These are phyloP conservation scores for Sturnus vulgaris DNA, from an alignment of 2,113 vertebrate species.

Conservation along the genomic window DNA sequence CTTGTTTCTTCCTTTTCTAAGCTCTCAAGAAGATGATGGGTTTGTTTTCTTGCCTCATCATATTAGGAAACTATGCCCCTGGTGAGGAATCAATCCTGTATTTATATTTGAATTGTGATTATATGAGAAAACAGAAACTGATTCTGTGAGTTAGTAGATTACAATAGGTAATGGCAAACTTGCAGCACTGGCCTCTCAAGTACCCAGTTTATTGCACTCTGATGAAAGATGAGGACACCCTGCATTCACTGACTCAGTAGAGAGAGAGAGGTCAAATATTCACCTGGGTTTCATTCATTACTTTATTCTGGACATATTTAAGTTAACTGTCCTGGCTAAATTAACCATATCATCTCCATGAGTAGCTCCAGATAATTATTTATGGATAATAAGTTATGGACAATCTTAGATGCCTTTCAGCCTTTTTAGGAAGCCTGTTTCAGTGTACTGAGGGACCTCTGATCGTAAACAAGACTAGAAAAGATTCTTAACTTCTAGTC, in stretches of 20 bases:
- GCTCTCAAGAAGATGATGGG: neutral
- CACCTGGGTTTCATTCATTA: neutral
- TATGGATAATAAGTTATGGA: neutral
- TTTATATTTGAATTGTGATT: neutral
- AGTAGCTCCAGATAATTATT: neutral
- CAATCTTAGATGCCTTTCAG: neutral
- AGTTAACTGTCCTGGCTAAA: neutral
- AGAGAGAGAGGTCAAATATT: neutral
- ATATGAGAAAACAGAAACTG: neutral
- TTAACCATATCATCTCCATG: neutral
- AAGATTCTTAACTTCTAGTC: neutral
- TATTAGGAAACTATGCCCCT: neutral
- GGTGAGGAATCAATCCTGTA: neutral
- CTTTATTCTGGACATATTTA: neutral
- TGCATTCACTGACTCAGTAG: neutral
- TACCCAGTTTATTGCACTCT: neutral
- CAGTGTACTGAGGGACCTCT: neutral
- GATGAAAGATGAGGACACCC: neutral
- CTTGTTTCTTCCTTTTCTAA: neutral
- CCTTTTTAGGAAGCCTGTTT: neutral
- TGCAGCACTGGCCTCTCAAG: neutral
- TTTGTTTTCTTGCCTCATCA: neutral
- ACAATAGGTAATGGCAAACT: neutral
- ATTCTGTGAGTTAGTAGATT: neutral
- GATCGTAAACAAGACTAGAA: neutral